Evolutionary conservation across 2,113 vertebrate genomes (phyloP), one percentile per base, ranked within the genome.

Genomic region (Hemibagrus wyckioides): DNA sequence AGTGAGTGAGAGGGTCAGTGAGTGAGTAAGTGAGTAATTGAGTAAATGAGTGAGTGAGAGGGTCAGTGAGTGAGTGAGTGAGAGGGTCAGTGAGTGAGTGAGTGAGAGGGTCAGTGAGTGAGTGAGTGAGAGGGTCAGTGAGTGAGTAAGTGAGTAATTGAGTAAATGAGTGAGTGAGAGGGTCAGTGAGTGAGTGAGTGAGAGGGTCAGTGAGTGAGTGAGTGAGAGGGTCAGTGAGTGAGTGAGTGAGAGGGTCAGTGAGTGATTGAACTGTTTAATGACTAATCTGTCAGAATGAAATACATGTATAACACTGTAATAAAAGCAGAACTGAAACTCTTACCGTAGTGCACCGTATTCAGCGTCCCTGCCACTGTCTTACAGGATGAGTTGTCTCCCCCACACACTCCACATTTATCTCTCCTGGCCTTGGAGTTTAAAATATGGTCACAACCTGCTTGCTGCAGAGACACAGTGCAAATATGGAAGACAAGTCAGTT

Each of bases 401-500:
- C 98, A 59, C 98, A 99, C 90, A 99, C 96, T 3, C 98, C 98
- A 90, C 98, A 99, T 92, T 99, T 99, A 96, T 99, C 98, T 95
- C 96, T 96, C 93, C 98, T 96, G 89, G 98, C 98, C 95, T 99
- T 99, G 84, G 98, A 99, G 95, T 99, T 99, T 91, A 99, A 93
- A 87, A 99, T 96, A 80, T 99, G 97, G 95, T 99, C 98, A 14
- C 98, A 99, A 95, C 98, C 98, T 48, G 98, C 98, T 98, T 99
- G 98, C 98, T 99, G 96, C 93, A 82, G 87, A 71, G 41, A 67
- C 28, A 71, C n/a, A 54, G 59, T 73, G 48, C 67, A 84, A 54
- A 69, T 44, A 77, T 84, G 19, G 30, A 63, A 52, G 56, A 82
- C 80, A 50, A 50, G 41, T 61, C 23, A 71, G 65, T 80, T 28